phyloP scores from a whole-genome alignment of 2,113 vertebrate genomes.

The Scortum barcoo region DNA sequence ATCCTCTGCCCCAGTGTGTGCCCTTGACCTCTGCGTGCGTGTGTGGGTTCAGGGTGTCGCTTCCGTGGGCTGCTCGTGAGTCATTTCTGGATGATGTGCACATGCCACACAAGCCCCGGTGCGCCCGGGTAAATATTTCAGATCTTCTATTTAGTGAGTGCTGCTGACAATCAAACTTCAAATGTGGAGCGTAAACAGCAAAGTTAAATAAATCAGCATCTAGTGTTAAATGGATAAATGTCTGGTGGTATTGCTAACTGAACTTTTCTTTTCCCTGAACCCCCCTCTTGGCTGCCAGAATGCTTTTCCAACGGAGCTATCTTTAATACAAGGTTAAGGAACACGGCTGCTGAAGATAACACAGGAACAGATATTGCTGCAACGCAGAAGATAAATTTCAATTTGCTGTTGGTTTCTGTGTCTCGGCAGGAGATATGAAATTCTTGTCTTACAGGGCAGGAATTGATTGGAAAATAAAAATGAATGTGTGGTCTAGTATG shows the following conservation, averaged over 20 bases:
- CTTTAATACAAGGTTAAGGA: constrained; percentile 78
- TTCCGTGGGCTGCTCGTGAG: constrained; percentile 60
- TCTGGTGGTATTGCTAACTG: constrained; percentile 48
- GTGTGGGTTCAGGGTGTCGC: constrained; percentile 48
- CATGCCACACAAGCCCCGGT: constrained; percentile 38
- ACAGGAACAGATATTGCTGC: constrained; percentile 78
- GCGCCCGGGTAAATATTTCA: constrained; percentile 24
- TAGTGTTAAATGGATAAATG: constrained; percentile 40
- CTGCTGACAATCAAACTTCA: constrained; percentile 42
- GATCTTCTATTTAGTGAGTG: constrained; percentile 9
- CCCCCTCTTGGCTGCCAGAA: constrained; percentile 48
- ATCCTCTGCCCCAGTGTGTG: constrained; percentile 60
- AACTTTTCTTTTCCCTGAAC: constrained; percentile 45
- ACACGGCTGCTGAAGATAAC: constrained; percentile 73
- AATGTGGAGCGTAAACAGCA: constrained; percentile 30
- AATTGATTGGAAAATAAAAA: constrained; percentile 83
- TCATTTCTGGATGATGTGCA: constrained; percentile 63
- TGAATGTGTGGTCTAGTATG: constrained; percentile 69
- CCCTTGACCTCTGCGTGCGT: constrained; percentile 71
- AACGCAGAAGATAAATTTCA: constrained; percentile 80
- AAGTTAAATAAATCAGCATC: constrained; percentile 54
- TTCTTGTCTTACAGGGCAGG: constrained; percentile 76
- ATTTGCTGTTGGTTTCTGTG: constrained; percentile 83
- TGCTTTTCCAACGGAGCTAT: constrained; percentile 57
- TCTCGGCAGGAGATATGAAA: constrained; percentile 80